Base-by-base conservation (phyloP, 1,140 invertebrate species). In the Liolophura sinensis region DNA sequence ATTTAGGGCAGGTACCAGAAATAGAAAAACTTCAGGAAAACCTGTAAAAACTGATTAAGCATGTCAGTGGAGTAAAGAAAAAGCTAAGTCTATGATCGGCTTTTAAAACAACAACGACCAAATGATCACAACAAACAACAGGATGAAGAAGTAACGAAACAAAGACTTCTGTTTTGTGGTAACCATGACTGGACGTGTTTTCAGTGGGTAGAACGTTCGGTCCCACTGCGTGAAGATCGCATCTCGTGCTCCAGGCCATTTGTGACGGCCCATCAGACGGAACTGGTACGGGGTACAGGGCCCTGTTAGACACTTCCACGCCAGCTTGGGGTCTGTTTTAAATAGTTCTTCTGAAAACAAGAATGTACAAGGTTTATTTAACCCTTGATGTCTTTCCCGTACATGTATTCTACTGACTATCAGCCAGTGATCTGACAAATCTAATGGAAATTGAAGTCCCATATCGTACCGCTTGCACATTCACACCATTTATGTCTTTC, bases 231-330 rank as follows among this genome's bases (percentile, higher is more conserved):
- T 73, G 48, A 73, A 50, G 46, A 87, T 85, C n/a, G 84, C 78
- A 5, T 83, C 70, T 65, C 82, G 72, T 3, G 87, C 87, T 1
- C 82, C 85, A 0, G 66, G 15, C 86, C 86, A 87, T 14, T 69
- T 58, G 16, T 82, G 71, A 5, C 85, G 85, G 7, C 86, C 86
- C 22, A 55, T 60, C 27, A 87, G 70, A 55, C 87, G 75, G 72
- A 86, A 88, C 62, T 86, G 87, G 69, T 87, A 87, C 0, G 87
- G 82, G 0, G 81, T 72, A 67, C 80, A 83, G 1, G 85, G 79
- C 11, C 85, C 86, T 67, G 84, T 78, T 12, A 82, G 69, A 12
- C 78, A 72, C 14, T 70, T 70, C 46, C 74, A 67, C 0, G 79
- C 84, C n/a, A 87, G 71, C 14, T 46, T 59, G 4, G 83, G 84